A percentile compares a stretch with the other conserved stretches of the same genome.
Evolutionary conservation across 30 jellyfish, hydroid and myxozoan species (phyloP).

Genomic region (Cassiopea andromeda): DNA sequence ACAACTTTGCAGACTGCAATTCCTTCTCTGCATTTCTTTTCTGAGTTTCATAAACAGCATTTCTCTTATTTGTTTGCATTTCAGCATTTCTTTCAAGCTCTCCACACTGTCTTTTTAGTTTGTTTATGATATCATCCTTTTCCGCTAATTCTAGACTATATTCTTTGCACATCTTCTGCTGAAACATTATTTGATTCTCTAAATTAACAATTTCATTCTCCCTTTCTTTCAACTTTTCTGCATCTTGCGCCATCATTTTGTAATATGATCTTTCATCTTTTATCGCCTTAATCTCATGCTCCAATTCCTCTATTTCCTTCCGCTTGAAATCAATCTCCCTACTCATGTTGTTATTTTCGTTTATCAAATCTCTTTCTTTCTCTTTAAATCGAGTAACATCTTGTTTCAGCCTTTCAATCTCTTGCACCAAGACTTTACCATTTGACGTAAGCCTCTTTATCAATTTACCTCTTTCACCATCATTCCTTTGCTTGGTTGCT

Average conservation of each 20-base stretch:
- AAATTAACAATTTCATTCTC: slow-evolving; percentile 57
- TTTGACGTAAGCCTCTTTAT: slow-evolving; percentile 87
- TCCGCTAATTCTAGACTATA: slow-evolving; percentile 70
- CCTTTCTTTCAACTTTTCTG: slow-evolving; percentile 51
- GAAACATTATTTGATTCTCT: slow-evolving; percentile 70
- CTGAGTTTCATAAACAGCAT: slow-evolving; percentile 6
- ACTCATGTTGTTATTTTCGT: slow-evolving; percentile 67
- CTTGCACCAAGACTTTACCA: slow-evolving; percentile 81
- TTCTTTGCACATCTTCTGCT: slow-evolving; percentile 81
- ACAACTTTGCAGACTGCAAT: slow-evolving; percentile 22
- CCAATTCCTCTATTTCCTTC: slow-evolving; percentile 67
- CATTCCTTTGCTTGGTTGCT: slow-evolving; percentile 44
- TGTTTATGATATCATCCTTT: slow-evolving; percentile 45
- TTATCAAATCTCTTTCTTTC: slow-evolving; percentile 29
- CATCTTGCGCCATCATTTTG: slow-evolving; percentile 74
- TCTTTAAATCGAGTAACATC: slow-evolving; percentile 56
- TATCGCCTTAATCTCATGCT: slow-evolving; percentile 63
- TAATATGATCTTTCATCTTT: slow-evolving; percentile 82
- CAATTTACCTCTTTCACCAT: slow-evolving; percentile 76
- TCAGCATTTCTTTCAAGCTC: slow-evolving; percentile 14
- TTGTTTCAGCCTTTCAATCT: slow-evolving; percentile 79
- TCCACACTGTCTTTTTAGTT: slow-evolving; percentile 30
- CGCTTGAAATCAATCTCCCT: slow-evolving; percentile 40
- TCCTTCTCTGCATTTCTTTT: slow-evolving; percentile 26
- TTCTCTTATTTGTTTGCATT: slow-evolving; percentile 1